phyloP scores from a whole-genome alignment of 2,888 invertebrate species.

The Tanytarsus gracilentus region DNA sequence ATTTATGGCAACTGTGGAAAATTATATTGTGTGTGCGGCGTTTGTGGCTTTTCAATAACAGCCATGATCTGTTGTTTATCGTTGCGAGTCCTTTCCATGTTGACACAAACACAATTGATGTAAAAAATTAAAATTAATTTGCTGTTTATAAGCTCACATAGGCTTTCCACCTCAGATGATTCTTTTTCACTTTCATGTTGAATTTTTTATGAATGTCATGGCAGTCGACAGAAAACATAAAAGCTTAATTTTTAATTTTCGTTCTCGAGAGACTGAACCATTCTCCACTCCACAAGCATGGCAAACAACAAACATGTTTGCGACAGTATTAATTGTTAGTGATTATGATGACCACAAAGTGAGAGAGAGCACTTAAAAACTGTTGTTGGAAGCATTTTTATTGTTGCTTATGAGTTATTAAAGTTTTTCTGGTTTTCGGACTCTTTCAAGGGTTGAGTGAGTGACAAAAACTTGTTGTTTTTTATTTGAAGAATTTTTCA shows the following conservation, averaged over 20 bases:
- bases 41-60: no score
- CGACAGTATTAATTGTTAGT: slow-evolving; percentile 10
- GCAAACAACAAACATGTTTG: not conserved
- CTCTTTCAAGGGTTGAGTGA: no score
- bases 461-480: no score
- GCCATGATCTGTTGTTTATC: no score
- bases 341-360: not conserved
- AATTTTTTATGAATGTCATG: not conserved
- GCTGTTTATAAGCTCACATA: not conserved
- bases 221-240: not conserved
- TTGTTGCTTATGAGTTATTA: not conserved
- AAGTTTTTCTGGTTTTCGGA: not conserved
- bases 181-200: not conserved
- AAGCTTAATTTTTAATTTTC: not conserved
- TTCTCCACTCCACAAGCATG: not conserved
- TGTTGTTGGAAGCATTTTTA: not conserved
- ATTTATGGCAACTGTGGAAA: no score
- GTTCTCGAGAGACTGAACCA: not conserved
- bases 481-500: no score
- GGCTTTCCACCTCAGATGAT: not conserved
- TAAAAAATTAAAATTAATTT: not conserved
- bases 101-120: no score
- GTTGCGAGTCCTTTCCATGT: no score
- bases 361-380: not conserved
- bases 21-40: no score